These are phyloP conservation scores for Chiloscyllium punctatum DNA, from an alignment of 2,797 vertebrate species.

Conservation along the genomic window DNA sequence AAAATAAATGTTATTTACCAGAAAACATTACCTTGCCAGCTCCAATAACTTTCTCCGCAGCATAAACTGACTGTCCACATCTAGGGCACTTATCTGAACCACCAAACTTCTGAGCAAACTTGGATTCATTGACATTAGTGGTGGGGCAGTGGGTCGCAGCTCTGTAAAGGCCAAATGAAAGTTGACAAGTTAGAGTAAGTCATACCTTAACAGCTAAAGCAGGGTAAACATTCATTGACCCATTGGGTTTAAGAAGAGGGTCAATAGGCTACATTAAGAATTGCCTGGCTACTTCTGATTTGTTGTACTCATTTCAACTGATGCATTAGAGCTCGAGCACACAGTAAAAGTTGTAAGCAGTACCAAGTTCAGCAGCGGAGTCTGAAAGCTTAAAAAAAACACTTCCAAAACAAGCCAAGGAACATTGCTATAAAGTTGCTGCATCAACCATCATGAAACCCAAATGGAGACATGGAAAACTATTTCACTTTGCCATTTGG, in stretches of 20 bases:
- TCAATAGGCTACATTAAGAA: no score
- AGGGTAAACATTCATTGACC: not conserved
- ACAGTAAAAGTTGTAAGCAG: no score
- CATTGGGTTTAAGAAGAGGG: no score
- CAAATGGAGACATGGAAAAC: not conserved
- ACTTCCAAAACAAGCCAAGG: not conserved
- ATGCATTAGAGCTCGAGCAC: no score
- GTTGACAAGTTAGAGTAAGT: not conserved
- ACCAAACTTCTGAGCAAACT: slow-evolving; percentile 75
- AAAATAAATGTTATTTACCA: not conserved
- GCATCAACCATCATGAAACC: not conserved
- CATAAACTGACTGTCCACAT: slow-evolving; percentile 80
- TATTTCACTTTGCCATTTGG: not conserved
- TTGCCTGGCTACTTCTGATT: no score
- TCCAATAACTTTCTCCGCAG: slow-evolving; percentile 86
- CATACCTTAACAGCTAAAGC: not conserved
- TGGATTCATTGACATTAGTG: slow-evolving; percentile 74
- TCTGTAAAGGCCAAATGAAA: slow-evolving; percentile 50
- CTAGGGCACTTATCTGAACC: slow-evolving; percentile 78
- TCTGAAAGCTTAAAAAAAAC: not conserved
- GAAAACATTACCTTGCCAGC: slow-evolving; percentile 74
- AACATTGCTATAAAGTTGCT: not conserved
- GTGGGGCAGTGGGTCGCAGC: slow-evolving; percentile 63
- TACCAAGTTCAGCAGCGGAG: no score
- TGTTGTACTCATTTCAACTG: no score